Evolutionary conservation across 2,888 invertebrate genomes (phyloP).

Genomic region (Lasioglossum marginatum): DNA sequence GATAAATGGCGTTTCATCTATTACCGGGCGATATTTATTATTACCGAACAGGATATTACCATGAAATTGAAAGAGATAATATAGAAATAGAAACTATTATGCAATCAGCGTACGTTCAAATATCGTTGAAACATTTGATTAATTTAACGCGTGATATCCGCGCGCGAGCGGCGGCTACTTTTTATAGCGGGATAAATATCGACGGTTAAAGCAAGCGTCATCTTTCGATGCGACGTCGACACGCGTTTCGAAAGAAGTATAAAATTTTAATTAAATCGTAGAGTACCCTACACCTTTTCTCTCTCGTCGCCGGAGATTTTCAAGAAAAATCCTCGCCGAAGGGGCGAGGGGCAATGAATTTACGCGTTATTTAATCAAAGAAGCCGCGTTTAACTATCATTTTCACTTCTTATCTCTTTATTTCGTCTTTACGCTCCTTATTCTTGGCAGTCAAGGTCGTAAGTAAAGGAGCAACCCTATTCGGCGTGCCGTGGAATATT

Average conservation of each 20-base stretch:
- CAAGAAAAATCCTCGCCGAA: neutral
- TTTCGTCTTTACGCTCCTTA: slow-evolving; percentile 53
- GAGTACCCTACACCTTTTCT: neutral
- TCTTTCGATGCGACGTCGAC: neutral
- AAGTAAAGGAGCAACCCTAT: slow-evolving; percentile 58
- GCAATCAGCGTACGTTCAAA: neutral
- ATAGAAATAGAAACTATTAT: neutral
- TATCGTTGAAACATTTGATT: neutral
- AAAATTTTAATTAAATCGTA: neutral
- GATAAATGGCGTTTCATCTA: neutral
- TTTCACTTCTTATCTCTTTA: slow-evolving; percentile 58
- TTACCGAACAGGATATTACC: neutral
- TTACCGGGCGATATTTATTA: neutral
- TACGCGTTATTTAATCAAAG: slow-evolving; percentile 27
- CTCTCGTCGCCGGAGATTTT: neutral
- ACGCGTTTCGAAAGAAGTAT: neutral
- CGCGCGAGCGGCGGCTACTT: neutral
- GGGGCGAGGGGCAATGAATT: neutral
- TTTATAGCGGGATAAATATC: neutral
- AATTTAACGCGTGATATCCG: neutral
- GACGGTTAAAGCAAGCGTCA: neutral
- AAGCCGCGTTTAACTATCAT: slow-evolving; percentile 18
- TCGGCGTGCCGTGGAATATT: slow-evolving; percentile 79
- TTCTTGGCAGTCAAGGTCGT: slow-evolving; percentile 60
- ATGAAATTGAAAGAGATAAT: neutral